These are phyloP conservation scores for Zeus faber DNA, from an alignment of 2,113 vertebrate genomes.

Conservation along the genomic window DNA sequence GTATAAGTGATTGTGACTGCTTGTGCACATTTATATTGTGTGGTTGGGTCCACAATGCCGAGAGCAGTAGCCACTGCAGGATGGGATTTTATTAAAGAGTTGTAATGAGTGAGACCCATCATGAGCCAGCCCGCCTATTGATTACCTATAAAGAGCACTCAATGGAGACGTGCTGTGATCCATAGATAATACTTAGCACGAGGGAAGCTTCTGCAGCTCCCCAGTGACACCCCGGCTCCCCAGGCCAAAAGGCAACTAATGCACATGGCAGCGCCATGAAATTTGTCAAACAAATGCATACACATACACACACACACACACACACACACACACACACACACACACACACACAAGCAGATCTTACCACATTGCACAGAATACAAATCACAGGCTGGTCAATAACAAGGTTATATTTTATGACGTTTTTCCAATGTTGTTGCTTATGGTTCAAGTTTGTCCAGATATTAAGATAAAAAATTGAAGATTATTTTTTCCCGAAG, in stretches of 20 bases:
- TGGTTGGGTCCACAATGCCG: constrained; percentile 34
- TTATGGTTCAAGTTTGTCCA: too few species aligned
- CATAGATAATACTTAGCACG: constrained; percentile 64
- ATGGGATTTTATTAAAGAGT: constrained; percentile 74
- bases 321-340: not conserved
- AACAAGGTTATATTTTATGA: too few species aligned
- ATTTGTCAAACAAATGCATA: not conserved
- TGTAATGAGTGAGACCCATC: constrained; percentile 74
- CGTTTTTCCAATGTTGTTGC: too few species aligned
- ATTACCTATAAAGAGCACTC: constrained; percentile 74
- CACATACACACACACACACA: not conserved
- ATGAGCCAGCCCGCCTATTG: constrained; percentile 66
- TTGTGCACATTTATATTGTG: constrained; percentile 10
- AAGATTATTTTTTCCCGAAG: too few species aligned
- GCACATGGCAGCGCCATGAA: too few species aligned
- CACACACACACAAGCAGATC: not conserved
- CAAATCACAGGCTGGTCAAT: too few species aligned
- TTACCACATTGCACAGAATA: not conserved
- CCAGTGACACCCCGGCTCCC: constrained; percentile 3
- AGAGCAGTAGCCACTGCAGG: constrained; percentile 53
- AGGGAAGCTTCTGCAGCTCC: constrained; percentile 27
- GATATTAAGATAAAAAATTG: too few species aligned
- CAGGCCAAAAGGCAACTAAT: constrained; percentile 17
- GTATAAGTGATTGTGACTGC: constrained; percentile 14
- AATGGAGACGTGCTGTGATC: constrained; percentile 67